These are phyloP conservation scores for Paramormyrops hopkinsi DNA, from an alignment of 2,797 vertebrate genomes.

Conservation along the genomic window DNA sequence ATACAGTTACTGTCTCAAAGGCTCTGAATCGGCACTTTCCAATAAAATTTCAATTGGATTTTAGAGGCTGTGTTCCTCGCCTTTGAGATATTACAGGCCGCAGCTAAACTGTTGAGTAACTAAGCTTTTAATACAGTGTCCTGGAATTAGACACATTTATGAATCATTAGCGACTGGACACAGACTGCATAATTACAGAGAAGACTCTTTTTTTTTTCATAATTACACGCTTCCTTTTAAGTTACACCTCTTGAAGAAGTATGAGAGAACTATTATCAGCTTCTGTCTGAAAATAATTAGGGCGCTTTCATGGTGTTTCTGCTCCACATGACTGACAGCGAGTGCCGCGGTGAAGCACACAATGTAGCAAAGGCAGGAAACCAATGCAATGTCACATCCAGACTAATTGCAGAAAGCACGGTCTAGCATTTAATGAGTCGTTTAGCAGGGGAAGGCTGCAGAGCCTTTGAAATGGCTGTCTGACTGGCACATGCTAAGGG, in stretches of 20 bases:
- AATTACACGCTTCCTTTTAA: constrained; percentile 15
- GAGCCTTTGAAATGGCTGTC: background rate
- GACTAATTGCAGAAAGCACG: background rate
- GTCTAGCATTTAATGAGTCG: background rate
- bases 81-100: background rate
- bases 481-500: background rate
- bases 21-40: background rate
- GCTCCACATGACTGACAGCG: background rate
- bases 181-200: background rate
- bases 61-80: background rate
- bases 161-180: background rate
- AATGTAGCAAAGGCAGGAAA: background rate
- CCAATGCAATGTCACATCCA: background rate
- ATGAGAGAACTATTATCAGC: constrained; percentile 19
- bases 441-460: background rate
- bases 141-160: background rate
- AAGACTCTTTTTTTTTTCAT: background rate
- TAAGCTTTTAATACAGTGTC: constrained; percentile 5
- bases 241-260: constrained; percentile 15
- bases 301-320: constrained; percentile 14
- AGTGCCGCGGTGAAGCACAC: background rate
- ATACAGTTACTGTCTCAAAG: background rate
- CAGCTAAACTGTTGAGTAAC: background rate
- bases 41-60: background rate
- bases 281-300: constrained; percentile 34